A percentile compares a stretch with the other conserved stretches of the same genome.
Evolutionary conservation across 2,113 vertebrate species (phyloP).

Genomic region (Panthera leo): DNA sequence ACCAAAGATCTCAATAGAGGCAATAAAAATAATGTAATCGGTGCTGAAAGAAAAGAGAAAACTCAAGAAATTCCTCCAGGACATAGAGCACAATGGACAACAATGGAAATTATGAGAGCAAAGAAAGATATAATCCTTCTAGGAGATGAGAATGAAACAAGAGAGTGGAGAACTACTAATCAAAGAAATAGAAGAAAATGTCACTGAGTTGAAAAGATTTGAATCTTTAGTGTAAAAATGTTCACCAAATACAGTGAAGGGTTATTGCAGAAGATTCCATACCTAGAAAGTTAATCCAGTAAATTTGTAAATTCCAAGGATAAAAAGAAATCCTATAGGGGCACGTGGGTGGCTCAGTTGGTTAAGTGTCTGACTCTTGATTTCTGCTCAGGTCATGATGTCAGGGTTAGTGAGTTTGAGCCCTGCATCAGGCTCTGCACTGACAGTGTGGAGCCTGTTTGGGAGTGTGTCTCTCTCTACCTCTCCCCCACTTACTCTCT

Average conservation of each 20-base stretch:
- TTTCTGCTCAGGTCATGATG: too few species aligned
- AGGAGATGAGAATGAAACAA: not conserved
- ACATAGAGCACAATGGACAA: not conserved
- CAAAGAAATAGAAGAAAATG: conserved; percentile 11
- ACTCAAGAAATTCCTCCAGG: not conserved
- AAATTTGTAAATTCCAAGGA: not conserved
- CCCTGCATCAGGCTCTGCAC: too few species aligned
- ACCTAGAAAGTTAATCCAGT: not conserved
- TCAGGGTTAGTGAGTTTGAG: too few species aligned
- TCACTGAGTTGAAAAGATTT: not conserved
- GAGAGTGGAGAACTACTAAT: not conserved
- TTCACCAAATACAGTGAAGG: not conserved
- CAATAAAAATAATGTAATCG: not conserved
- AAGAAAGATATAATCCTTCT: not conserved
- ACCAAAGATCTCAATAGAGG: not conserved
- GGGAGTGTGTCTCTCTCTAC: too few species aligned
- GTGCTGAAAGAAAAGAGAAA: conserved; percentile 16
- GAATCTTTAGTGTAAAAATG: not conserved
- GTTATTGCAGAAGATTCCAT: not conserved
- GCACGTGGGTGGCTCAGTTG: too few species aligned
- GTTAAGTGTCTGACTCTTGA: too few species aligned
- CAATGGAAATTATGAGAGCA: not conserved
- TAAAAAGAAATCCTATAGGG: not conserved
- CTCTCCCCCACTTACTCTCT: too few species aligned
- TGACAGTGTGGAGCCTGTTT: too few species aligned